phyloP scores from a whole-genome alignment of 2,797 vertebrate species.

The Girardinus metallicus region DNA sequence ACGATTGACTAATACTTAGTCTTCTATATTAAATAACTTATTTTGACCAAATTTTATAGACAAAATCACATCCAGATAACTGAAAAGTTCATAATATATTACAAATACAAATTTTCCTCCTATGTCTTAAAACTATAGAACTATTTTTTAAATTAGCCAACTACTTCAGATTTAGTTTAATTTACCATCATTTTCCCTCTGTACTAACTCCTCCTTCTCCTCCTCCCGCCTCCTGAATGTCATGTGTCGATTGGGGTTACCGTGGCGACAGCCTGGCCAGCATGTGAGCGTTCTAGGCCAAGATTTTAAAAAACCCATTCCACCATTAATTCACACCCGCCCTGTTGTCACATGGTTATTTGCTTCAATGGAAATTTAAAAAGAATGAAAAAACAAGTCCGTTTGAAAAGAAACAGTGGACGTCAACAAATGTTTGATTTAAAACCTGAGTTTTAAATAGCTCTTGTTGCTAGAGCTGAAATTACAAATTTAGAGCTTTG shows the following conservation, averaged over 20 bases:
- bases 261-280: not conserved
- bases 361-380: not conserved
- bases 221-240: not conserved
- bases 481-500: not conserved
- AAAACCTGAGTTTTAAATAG: not conserved
- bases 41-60: not conserved
- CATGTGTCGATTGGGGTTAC: slow-evolving; percentile 28
- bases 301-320: not conserved
- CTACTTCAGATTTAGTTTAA: not conserved
- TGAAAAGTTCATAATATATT: not conserved
- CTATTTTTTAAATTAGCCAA: not conserved
- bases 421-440: not conserved
- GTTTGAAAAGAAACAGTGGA: not conserved
- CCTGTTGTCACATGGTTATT: not conserved
- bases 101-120: not conserved
- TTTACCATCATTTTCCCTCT: not conserved
- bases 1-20: not conserved
- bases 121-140: not conserved
- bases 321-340: not conserved
- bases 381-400: not conserved
- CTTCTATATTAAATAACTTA: not conserved
- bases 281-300: slow-evolving; percentile 1
- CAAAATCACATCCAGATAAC: not conserved
- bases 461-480: not conserved
- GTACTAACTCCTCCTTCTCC: not conserved